Percentiles rank a stretch among this genome's conserved stretches.
phyloP scores from a whole-genome alignment of 1,140 invertebrate species.

The Mamestra configurata region DNA sequence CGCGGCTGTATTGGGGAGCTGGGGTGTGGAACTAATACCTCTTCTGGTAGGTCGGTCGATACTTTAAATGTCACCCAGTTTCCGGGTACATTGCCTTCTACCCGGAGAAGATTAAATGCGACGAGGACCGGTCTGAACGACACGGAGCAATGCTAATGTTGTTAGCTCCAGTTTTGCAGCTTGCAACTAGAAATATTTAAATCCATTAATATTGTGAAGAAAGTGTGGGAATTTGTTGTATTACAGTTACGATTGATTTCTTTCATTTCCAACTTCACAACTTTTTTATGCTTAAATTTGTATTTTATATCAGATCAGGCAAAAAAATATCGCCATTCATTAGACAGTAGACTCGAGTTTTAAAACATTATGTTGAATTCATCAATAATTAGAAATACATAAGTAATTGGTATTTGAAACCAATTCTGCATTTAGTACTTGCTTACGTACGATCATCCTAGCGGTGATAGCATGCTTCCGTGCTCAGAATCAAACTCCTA shows the following conservation, averaged over 20 bases:
- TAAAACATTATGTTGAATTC: too few relatives aligned
- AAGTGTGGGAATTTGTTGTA: not conserved
- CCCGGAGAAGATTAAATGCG: slow-evolving; percentile 67
- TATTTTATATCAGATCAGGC: too few relatives aligned
- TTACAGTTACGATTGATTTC: not conserved
- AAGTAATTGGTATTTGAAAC: too few relatives aligned
- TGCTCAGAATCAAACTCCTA: too few relatives aligned
- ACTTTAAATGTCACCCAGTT: slow-evolving; percentile 76
- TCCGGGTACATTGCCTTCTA: slow-evolving; percentile 64
- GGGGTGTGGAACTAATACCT: slow-evolving; percentile 53
- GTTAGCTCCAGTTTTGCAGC: slow-evolving; percentile 19
- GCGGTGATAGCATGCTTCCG: too few relatives aligned
- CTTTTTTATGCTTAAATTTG: too few relatives aligned
- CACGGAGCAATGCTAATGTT: slow-evolving; percentile 25
- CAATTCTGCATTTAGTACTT: too few relatives aligned
- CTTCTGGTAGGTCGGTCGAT: slow-evolving; percentile 66
- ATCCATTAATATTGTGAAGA: slow-evolving; percentile 2
- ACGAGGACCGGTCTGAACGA: slow-evolving; percentile 61
- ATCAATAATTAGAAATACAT: too few relatives aligned
- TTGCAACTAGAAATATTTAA: slow-evolving; percentile 11
- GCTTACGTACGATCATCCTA: too few relatives aligned
- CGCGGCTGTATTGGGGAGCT: slow-evolving; percentile 42
- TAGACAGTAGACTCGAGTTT: too few relatives aligned
- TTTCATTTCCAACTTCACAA: not conserved
- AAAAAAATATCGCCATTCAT: too few relatives aligned